Percentiles rank a stretch among this genome's conserved stretches.
Conservation (phyloP, 2,113 vertebrate genomes). For the Cathartes aura region DNA sequence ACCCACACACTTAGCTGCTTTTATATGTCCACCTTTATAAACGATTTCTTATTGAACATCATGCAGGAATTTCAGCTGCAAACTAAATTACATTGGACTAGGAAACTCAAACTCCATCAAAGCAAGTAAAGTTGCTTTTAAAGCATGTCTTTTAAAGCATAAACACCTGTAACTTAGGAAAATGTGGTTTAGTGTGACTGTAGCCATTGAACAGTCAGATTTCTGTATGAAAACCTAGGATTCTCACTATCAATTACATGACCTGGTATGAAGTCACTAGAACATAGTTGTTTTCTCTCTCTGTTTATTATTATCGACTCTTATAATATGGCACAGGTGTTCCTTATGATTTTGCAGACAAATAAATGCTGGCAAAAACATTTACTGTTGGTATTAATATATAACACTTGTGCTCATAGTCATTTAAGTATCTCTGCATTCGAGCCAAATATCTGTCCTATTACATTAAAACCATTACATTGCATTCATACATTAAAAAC, state of each 20-base stretch:
- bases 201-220: background rate
- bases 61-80: background rate
- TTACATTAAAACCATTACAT: background rate
- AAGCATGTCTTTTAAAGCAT: background rate
- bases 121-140: background rate
- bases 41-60: background rate
- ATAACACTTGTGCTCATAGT: background rate
- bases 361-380: background rate
- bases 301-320: background rate
- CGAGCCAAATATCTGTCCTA: background rate
- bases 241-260: background rate
- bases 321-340: background rate
- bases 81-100: background rate
- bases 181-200: background rate
- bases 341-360: background rate
- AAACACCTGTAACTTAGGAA: background rate
- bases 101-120: background rate
- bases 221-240: background rate
- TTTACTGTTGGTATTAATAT: background rate
- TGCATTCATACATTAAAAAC: background rate
- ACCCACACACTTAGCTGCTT: background rate
- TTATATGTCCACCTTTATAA: background rate
- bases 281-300: background rate
- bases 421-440: background rate
- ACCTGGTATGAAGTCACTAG: background rate